Base-by-base conservation (phyloP, 1,140 invertebrate genomes). In the Drosophila obscura region DNA sequence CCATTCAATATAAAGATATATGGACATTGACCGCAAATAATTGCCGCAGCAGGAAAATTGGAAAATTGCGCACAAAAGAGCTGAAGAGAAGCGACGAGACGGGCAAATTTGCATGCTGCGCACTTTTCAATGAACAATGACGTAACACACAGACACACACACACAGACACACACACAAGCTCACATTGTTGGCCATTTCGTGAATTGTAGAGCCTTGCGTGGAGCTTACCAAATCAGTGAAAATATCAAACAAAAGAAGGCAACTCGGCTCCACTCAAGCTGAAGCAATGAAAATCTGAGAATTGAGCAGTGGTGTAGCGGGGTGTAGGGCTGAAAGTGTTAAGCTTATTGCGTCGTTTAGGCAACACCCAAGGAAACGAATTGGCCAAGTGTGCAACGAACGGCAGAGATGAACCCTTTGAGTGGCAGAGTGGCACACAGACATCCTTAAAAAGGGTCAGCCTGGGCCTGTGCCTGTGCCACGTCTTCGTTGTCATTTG, bases 271-370 rank as follows among this genome's bases (percentile, higher is more conserved):
- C 77, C 84, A 85, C 74, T 87, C 66, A 74, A 88, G 79, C 75
- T 66, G 73, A 83, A 88, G 83, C 83, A 88, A 88, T 87, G 83
- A 87, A 84, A 87, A 76, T 76, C 80, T 53, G 64, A 44, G 65
- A 24, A 60, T 60, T 62, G 62, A 60, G 56, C 39, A 49, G 11
- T 28, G 26, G 1, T 49, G 69, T 35, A 55, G 35, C 9, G 22
- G 15, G 8, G 8, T 24, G 16, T 39, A 41, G 35, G 50, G 53
- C 43, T 49, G 59, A 53, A 83, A 87, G 79, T 87, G 83, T 73
- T 87, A 87, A 87, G 83, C 83, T 87, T 87, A 87, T 87, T 88
- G 83, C 83, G 83, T 87, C 83, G 68, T 87, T 87, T 87, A 75
- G 69, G 55, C 83, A 82, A 82, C 78, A 87, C 78, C 82, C 82